Evolutionary conservation across 2,888 invertebrate species (phyloP), one percentile per base, ranked within the genome.

Genomic region (Amblyjoppa fuscipennis): DNA sequence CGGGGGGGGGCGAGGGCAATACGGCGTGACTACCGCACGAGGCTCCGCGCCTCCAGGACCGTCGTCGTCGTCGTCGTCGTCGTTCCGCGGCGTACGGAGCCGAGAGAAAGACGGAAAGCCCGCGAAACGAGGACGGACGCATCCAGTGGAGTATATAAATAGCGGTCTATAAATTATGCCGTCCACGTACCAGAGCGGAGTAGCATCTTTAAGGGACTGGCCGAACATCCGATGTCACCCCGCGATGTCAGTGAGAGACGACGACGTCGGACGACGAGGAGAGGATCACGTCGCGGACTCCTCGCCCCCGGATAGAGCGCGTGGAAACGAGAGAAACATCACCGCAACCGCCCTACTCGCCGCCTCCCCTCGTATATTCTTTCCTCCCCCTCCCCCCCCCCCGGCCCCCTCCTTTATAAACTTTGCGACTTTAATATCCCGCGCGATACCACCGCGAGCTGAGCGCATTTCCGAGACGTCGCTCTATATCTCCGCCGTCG

Each of bases 91-190:
- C n/a, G n/a, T 49, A 34, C 38, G 66, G 78, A 68, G 61, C 70
- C 41, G 66, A 53, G 45, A 20, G 71, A 81, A 74, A 64, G 31
- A 20, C 34, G 59, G 45, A 70, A 28, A n/a, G 66, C 56, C 61
- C 75, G 59, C 9, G 49, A 20, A 38, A 64, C 41, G 66, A 76
- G 74, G 59, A 74, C 79, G 80, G 64, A 84, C 73, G 0, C 45
- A 45, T 45, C 45, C 73, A 77, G 53, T 31, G 74, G 82, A 81
- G 82, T 86, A 87, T 91, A 92, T 91, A 91, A 92, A 92, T 91
- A 90, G 91, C 87, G 86, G 88, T 86, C 88, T 89, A 90, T 92
- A 92, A 92, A 92, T 92, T 90, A 91, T 91, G 88, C 90, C 87
- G 87, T 87, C 83, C 91, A 88, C 91, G 91, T 92, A 89, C 87